Base-by-base conservation (phyloP, 2,888 invertebrate genomes). In the Calephelis perditalis region DNA sequence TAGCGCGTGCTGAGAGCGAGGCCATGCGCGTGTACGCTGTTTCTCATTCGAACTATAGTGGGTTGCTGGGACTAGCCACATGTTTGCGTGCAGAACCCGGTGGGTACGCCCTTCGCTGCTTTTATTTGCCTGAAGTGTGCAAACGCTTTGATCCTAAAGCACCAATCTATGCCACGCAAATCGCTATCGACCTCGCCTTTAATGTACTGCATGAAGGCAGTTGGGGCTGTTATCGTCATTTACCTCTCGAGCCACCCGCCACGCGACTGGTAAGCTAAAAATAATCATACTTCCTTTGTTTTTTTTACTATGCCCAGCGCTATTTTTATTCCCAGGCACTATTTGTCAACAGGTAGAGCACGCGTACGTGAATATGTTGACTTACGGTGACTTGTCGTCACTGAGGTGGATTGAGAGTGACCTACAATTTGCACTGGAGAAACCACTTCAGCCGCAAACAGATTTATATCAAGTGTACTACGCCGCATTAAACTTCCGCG, bases 401-500 rank as follows among this genome's bases (percentile, higher is more conserved):
- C 69, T 94, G 94, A 74, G 99, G 97, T 99, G 96, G 99, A 77
- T 98, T 97, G 91, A 97, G 96, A 61, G 95, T 95, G 59, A 81
- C 66, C 72, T 85, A 78, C 76, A 80, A 3, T 69, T 68, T 72
- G 77, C 92, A 94, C 58, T 26, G n/a, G 60, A 49, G 56, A 64
- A 63, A 74, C 71, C 81, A 66, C 75, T 79, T 78, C 78, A 89
- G 68, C 82, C 91, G 4, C 85, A 92, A 65, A 79, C 88, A 11
- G 95, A 95, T 72, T 87, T 97, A 56, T 98, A 98, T 86, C 93
- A 92, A 67, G 98, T 98, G 11, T 96, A 98, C 84, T 98, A 96
- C 86, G 96, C 98, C 1, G 96, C 98, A 49, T 93, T 99, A 64
- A 99, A 99, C 91, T 99, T 99, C 95, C 94, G 99, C 70, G 99